A percentile compares a stretch with the other conserved stretches of the same genome.
phyloP scores from a whole-genome alignment of 2,797 vertebrate genomes.

The Enteromius radiatus region DNA sequence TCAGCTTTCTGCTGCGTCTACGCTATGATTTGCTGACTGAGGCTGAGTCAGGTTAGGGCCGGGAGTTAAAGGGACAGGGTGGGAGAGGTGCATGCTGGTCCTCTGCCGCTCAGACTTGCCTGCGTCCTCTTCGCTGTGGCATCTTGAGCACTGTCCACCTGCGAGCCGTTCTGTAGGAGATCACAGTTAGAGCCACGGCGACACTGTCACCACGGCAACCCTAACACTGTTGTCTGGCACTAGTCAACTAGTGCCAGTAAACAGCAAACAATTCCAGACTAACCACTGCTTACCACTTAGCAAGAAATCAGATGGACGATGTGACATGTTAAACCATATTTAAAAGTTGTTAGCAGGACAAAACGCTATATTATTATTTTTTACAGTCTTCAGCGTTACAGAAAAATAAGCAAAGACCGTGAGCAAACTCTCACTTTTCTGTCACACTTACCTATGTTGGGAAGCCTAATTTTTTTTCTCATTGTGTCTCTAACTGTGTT shows the following conservation, averaged over 20 bases:
- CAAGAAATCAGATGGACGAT: neutral
- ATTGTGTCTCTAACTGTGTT: neutral
- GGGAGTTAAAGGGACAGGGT: constrained; percentile 51
- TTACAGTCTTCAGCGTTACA: neutral
- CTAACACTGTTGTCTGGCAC: constrained; percentile 22
- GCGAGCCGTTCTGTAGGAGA: constrained; percentile 79
- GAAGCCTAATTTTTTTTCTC: neutral
- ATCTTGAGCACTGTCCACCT: constrained; percentile 79
- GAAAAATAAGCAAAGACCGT: neutral
- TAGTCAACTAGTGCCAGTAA: neutral
- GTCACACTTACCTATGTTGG: neutral
- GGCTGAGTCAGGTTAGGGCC: constrained; percentile 42
- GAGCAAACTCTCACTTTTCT: neutral
- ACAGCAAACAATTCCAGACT: neutral
- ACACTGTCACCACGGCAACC: constrained; percentile 49
- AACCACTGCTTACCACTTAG: neutral
- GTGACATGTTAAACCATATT: neutral
- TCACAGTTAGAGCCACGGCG: constrained; percentile 75
- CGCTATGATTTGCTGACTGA: constrained; percentile 29
- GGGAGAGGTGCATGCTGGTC: constrained; percentile 69
- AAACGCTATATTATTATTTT: neutral
- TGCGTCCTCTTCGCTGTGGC: constrained; percentile 81
- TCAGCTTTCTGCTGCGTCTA: constrained; percentile 32
- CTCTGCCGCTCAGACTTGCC: constrained; percentile 80
- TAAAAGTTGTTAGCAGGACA: neutral